Evolutionary conservation across 2,797 vertebrate species (phyloP).

Genomic region (Chiropotes sagulatus): DNA sequence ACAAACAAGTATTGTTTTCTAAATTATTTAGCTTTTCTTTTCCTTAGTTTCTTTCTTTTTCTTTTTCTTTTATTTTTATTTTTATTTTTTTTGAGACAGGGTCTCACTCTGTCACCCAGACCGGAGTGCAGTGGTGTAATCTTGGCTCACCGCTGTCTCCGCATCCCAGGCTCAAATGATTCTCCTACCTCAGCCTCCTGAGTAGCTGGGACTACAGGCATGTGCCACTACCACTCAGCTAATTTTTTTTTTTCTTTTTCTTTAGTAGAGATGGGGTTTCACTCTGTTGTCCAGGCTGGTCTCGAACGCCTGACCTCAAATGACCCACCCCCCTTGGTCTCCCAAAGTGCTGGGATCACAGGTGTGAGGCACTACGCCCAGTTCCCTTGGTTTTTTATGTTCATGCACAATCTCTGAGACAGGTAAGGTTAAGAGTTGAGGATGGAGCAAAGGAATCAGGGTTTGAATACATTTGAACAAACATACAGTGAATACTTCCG

Average conservation of each 20-base stretch:
- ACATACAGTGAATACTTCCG: neutral
- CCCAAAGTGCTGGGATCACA: neutral
- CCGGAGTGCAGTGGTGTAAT: neutral
- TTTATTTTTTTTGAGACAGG: neutral
- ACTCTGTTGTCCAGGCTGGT: neutral
- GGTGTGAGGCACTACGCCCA: neutral
- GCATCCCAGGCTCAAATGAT: neutral
- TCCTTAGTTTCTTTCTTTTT: neutral
- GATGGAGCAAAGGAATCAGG: neutral
- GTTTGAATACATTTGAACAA: neutral
- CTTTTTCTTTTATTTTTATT: accelerated
- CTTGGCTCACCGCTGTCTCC: neutral
- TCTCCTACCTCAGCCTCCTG: neutral
- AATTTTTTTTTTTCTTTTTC: neutral
- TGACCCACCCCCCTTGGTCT: neutral
- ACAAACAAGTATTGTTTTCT: neutral
- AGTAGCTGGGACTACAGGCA: neutral
- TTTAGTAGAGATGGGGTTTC: neutral
- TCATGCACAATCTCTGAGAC: neutral
- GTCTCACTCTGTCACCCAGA: neutral
- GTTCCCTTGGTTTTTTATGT: neutral
- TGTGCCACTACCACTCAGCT: neutral
- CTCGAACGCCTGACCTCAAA: neutral
- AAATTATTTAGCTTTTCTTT: neutral
- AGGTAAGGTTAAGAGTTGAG: neutral